Base-by-base conservation (phyloP, 92 coral and sea anemone species). In the Epizoanthus stellaris region DNA sequence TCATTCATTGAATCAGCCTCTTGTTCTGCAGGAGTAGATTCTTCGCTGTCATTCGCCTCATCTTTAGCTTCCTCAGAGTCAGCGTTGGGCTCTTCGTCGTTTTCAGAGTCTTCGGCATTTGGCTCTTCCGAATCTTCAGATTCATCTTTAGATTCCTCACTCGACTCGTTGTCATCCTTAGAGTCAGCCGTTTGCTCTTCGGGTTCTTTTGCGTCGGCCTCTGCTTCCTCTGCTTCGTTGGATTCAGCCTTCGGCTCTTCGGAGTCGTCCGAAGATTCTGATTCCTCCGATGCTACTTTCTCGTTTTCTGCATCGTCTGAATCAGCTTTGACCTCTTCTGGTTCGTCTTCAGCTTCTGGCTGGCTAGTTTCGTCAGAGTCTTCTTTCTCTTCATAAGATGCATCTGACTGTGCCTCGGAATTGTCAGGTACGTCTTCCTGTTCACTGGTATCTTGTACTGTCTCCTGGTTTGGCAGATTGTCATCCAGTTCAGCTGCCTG, bases 201-300 rank as follows among this genome's bases (percentile, higher is more conserved):
- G 4, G 73, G 73, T 7, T 67, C 73, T 10, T 36, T 67, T 5
- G 73, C 4, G 11, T 67, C 73, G 38, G 25, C 47, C 42, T 65
- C 38, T 25, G 70, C 70, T 30, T 64, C 69, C 13, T 64, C 69
- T 3, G 69, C 7, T 64, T 66, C 70, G 70, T 66, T 43, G 16
- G 70, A 66, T 23, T 66, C 70, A 66, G 75, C 56, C 30, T 70
- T 70, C 21, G 54, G 70, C 39, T 70, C 75, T 70, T 70, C 75
- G 42, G 42, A 15, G 12, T 70, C 75, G 34, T 72, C 77, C 21
- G 76, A 43, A 0, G 56, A 5, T 9, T 30, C 9, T 65, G 25
- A 12, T 14, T 68, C 73, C 30, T 38, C 73, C 49, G 73, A 61
- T 61, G 30, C 8, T 17, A 61, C 66, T 61, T 61, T 30, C 10